Conservation (phyloP, 1,140 invertebrate species). For the Macrotrachela quadricornifera region DNA sequence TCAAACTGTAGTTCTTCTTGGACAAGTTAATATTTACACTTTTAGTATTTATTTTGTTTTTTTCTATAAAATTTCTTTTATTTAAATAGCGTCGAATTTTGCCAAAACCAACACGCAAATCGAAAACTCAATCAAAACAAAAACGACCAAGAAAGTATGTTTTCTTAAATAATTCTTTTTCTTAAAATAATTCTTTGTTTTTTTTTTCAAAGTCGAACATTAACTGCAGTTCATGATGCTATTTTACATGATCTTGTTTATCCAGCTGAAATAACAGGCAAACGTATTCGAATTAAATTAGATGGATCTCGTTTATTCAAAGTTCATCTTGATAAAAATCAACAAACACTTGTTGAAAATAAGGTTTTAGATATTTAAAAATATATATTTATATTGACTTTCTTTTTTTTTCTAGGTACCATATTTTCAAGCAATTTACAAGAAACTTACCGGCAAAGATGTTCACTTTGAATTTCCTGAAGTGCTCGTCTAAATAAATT, state of each 20-base stretch:
- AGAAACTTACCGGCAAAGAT: constrained; percentile 10
- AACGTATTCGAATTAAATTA: constrained; percentile 76
- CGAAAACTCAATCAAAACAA: constrained; percentile 69
- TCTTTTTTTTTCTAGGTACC: background rate
- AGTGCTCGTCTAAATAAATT: background rate
- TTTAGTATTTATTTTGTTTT: background rate
- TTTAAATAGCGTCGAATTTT: constrained; percentile 87
- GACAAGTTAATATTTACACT: constrained; percentile 32
- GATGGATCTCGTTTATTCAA: constrained; percentile 89
- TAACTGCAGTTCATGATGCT: constrained; percentile 88
- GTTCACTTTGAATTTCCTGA: constrained; percentile 9
- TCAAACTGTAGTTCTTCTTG: constrained; percentile 93
- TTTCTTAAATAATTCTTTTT: constrained; percentile 1
- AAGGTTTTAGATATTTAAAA: background rate
- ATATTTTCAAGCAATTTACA: constrained; percentile 1
- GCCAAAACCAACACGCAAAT: constrained; percentile 87
- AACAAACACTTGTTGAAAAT: constrained; percentile 9
- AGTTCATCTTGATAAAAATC: constrained; percentile 91
- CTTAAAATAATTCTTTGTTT: constrained; percentile 5
- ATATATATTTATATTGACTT: background rate
- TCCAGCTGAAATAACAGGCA: constrained; percentile 97
- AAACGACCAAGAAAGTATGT: constrained; percentile 68
- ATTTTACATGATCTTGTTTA: constrained; percentile 90
- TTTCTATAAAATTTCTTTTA: constrained; percentile 11
- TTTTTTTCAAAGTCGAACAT: constrained; percentile 49